phyloP scores from a whole-genome alignment of 2,113 vertebrate genomes.

The Oncorhynchus keta region DNA sequence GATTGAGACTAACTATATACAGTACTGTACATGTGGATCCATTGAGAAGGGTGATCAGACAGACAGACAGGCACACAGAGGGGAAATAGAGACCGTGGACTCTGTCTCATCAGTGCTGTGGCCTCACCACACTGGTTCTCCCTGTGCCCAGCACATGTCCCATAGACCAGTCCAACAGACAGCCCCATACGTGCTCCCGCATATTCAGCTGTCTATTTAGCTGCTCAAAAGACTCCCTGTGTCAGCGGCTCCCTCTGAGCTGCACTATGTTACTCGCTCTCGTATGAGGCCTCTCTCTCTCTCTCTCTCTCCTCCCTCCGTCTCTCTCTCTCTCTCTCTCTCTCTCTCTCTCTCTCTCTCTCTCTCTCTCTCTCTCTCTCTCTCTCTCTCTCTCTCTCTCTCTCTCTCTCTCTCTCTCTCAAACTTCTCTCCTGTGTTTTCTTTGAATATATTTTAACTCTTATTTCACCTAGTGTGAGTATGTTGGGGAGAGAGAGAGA shows the following conservation, averaged over 20 bases:
- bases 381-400: not conserved
- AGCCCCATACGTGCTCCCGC: slow-evolving; percentile 51
- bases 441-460: not conserved
- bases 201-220: slow-evolving; percentile 58
- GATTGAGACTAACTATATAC: no score
- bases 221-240: slow-evolving; percentile 45
- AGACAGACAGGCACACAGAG: not conserved
- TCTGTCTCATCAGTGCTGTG: not conserved
- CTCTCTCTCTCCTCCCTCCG: not conserved
- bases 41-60: no score
- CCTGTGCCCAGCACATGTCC: slow-evolving; percentile 63
- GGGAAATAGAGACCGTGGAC: not conserved
- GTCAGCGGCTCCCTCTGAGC: slow-evolving; percentile 6
- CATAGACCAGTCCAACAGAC: slow-evolving; percentile 45
- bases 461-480: not conserved
- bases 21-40: no score
- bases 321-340: not conserved
- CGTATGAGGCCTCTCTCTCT: not conserved
- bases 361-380: not conserved
- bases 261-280: not conserved
- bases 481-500: no score
- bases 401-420: slow-evolving; percentile 33
- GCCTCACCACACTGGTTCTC: slow-evolving; percentile 43
- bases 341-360: not conserved
- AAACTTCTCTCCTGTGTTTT: not conserved